Conservation (phyloP, 2,888 invertebrate genomes). For the Camponotus fellah region DNA sequence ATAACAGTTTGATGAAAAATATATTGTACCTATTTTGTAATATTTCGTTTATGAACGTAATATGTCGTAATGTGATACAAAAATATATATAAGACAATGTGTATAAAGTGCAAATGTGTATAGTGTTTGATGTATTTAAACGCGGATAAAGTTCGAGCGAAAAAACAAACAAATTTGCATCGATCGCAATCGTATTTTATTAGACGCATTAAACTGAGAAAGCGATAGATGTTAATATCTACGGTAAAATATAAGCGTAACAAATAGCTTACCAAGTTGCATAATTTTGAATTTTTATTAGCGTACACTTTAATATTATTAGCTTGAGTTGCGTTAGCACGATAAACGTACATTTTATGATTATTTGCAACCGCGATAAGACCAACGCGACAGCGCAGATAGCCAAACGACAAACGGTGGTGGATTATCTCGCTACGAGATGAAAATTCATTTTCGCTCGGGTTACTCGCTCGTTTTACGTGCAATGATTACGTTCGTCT, state of each 20-base stretch:
- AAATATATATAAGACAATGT: too few relatives aligned
- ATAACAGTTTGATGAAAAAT: too few relatives aligned
- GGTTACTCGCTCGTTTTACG: constrained; percentile 24
- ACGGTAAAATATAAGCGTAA: constrained; percentile 5
- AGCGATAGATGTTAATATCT: not conserved
- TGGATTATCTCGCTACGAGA: constrained; percentile 44
- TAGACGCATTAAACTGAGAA: not conserved
- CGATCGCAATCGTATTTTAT: not conserved
- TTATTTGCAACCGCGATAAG: constrained; percentile 24
- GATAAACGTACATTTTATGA: constrained; percentile 43
- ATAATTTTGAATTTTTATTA: constrained; percentile 36
- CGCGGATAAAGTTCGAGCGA: not conserved
- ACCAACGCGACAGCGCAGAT: constrained; percentile 13
- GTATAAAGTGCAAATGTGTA: too few relatives aligned
- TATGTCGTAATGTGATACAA: too few relatives aligned
- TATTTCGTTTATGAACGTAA: too few relatives aligned
- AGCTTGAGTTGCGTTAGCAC: constrained; percentile 11
- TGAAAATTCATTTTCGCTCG: constrained; percentile 41
- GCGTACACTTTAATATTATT: constrained; percentile 29
- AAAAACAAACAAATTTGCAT: not conserved
- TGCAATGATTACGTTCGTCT: constrained; percentile 17
- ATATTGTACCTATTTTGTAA: too few relatives aligned
- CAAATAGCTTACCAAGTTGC: not conserved
- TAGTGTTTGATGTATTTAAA: too few relatives aligned
- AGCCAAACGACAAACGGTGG: constrained; percentile 19